Base-by-base conservation (phyloP, 2,113 vertebrate genomes). In the Phodopus roborovskii region DNA sequence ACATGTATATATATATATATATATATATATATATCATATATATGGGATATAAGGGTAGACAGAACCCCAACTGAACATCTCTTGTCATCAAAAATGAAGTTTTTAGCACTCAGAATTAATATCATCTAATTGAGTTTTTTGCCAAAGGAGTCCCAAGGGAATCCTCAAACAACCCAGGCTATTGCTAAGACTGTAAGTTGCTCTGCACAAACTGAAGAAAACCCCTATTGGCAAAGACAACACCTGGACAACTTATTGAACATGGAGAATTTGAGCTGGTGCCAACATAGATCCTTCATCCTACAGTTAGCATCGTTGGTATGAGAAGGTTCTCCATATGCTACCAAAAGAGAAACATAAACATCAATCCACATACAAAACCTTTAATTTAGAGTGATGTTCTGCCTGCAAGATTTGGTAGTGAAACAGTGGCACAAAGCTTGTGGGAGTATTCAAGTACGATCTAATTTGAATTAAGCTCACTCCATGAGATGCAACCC, bases 351-450 rank as follows among this genome's bases (percentile, higher is more conserved):
- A 36, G 68, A n/a, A 20, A n/a, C 19, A 8, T n/a, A 70, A 36
- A 36, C 33, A n/a, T 0, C 1, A 19, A n/a, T n/a, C 68, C 24
- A 9, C n/a, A 2, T 20, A 20, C 19, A 71, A 20, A n/a, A 0
- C 3, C 16, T 70, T 70, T 36, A 17, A n/a, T 17, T 70, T 36
- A 70, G 16, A 70, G 19, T n/a, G 36, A 5, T 17, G 16, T n/a
- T n/a, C 68, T 70, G 68, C 17, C 33, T 70, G 68, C 36, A 70
- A 70, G 15, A n/a, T 19, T n/a, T 36, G 16, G 33, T 5, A 36
- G 6, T n/a, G 16, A 36, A 70, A 70, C 33, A 19, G 16, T 7
- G 15, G 33, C 16, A 70, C 16, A 70, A 70, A 70, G 33, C 68
- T 36, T 70, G 33, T 70, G 16, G 2, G 33, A 70, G 33, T 8